Base-by-base conservation (phyloP, 2,888 invertebrate species). In the Drosophila nigritarsus region DNA sequence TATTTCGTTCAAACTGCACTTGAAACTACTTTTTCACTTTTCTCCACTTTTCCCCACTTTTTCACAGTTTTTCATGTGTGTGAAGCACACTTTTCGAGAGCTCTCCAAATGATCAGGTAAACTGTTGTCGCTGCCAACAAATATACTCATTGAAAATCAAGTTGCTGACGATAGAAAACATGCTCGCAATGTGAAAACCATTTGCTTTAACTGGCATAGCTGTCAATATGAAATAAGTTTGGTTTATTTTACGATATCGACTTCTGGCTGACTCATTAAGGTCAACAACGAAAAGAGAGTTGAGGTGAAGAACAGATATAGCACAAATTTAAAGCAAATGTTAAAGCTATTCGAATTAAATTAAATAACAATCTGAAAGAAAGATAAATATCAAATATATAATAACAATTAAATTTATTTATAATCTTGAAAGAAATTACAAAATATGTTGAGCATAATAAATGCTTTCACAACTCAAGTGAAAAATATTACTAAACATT, bases 1-100 rank as follows among this genome's bases (percentile, higher is more conserved):
- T 86, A 82, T 88, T 83, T 79, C 67, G 68, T 73, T 80, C 45
- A 72, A 86, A 83, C 80, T 73, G 74, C 78, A 80, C 70, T 83
- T 82, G 74, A 42, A 72, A 75, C 86, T 68, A 87, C 70, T 83
- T 77, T 84, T 53, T 64, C 75, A 63, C 71, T 65, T 74, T 73
- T 74, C 1, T 2, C 38, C 55, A 32, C 30, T 30, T 61, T 55
- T 65, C 40, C 8, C 5, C 49, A 18, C 40, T 30, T 54, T 38
- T 24, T 15, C 15, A 13, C 55, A 48, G 45, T 50, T 80, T 62
- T 58, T 48, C 61, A 55, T 80, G 70, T 76, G 36, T 49, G 63
- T 50, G 65, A 63, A 75, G 72, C 59, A 65, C 53, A 24, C 64
- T 66, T 77, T 42, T 34, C 38, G 32, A 15, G 24, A 42, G 48